A percentile compares a stretch with the other conserved stretches of the same genome.
Evolutionary conservation across 2,113 vertebrate genomes (phyloP).

Genomic region (Sylvicapra grimmia): DNA sequence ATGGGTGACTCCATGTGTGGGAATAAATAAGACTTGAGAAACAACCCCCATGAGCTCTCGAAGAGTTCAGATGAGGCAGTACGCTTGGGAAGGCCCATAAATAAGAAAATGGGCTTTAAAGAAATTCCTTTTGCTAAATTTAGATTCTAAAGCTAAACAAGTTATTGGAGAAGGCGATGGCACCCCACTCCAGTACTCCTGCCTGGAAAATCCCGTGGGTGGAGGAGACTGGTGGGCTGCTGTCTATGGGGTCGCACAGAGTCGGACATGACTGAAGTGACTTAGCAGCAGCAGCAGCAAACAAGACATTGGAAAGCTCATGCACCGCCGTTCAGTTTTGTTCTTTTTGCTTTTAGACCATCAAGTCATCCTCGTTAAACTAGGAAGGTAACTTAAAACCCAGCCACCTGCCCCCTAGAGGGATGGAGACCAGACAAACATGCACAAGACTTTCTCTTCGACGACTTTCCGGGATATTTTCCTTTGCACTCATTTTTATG

Average conservation of each 20-base stretch:
- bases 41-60: not conserved
- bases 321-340: not conserved
- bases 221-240: too few species aligned
- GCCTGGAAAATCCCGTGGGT: too few species aligned
- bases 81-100: not conserved
- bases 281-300: not conserved
- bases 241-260: too few species aligned
- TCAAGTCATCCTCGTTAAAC: not conserved
- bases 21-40: not conserved
- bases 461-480: not conserved
- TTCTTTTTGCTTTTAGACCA: not conserved
- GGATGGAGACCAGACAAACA: not conserved
- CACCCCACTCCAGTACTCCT: too few species aligned
- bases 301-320: not conserved
- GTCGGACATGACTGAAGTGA: too few species aligned
- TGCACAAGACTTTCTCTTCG: not conserved
- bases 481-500: not conserved
- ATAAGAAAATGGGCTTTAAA: not conserved
- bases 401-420: not conserved
- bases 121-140: not conserved
- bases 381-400: not conserved
- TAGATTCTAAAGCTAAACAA: not conserved
- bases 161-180: rapidly evolving
- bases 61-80: not conserved
- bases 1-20: not conserved